phyloP scores from a whole-genome alignment of 2,113 vertebrate species.

The Entomyzon cyanotis region DNA sequence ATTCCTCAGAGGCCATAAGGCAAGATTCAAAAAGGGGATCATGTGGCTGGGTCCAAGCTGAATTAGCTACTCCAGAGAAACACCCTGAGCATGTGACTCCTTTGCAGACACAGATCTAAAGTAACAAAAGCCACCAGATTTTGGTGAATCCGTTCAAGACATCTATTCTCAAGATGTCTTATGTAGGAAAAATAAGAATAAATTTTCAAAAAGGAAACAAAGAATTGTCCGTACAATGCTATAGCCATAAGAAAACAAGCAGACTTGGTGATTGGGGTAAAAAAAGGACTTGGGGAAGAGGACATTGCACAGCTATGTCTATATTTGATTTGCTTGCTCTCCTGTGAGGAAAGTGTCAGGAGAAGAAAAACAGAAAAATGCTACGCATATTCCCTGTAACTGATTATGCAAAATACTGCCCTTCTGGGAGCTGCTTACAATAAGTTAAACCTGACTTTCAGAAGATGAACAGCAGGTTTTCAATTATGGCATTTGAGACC shows the following conservation, averaged over 20 bases:
- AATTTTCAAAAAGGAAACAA: neutral
- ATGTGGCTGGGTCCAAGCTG: neutral
- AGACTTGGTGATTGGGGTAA: neutral
- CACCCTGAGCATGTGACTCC: neutral
- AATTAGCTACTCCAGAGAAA: conserved; percentile 31
- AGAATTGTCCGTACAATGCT: neutral
- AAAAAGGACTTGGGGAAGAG: neutral
- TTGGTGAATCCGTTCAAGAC: neutral
- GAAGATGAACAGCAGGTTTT: conserved; percentile 29
- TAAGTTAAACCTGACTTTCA: conserved; percentile 13
- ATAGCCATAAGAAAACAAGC: neutral
- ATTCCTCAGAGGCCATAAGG: conserved; percentile 63
- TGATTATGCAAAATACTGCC: conserved; percentile 17
- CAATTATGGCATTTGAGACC: conserved; percentile 20
- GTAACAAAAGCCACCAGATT: neutral
- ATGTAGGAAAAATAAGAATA: neutral
- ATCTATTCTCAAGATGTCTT: neutral
- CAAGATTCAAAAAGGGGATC: conserved; percentile 19
- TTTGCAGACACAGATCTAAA: neutral
- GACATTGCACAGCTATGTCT: neutral
- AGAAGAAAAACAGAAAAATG: conserved; percentile 10
- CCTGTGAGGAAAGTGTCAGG: neutral
- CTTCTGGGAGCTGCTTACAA: neutral
- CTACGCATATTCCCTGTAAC: neutral
- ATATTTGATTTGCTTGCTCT: neutral